A percentile compares a stretch with the other conserved stretches of the same genome.
phyloP scores from a whole-genome alignment of 2,797 vertebrate genomes.

The Pterois miles region DNA sequence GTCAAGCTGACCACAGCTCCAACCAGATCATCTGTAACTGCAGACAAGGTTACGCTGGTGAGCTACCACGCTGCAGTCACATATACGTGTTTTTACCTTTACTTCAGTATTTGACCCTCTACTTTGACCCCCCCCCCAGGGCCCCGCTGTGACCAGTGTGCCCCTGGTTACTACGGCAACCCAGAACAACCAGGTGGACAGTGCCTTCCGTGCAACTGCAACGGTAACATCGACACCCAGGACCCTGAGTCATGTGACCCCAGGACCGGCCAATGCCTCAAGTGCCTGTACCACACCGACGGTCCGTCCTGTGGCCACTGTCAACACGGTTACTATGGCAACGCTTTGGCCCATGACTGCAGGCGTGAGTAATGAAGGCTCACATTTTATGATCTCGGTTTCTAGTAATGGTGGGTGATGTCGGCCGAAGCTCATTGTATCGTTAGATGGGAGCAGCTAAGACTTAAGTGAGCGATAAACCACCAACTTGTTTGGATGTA shows the following conservation, averaged over 20 bases:
- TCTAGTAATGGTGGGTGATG: background rate
- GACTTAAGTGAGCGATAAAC: background rate
- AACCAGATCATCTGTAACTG: slow-evolving; percentile 88
- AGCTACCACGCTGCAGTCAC: slow-evolving; percentile 27
- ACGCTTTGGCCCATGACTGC: slow-evolving; percentile 85
- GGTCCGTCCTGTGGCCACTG: slow-evolving; percentile 84
- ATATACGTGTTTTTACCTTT: no score
- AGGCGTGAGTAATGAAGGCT: slow-evolving; percentile 79
- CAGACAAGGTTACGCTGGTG: slow-evolving; percentile 85
- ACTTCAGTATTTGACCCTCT: background rate
- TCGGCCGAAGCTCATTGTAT: background rate
- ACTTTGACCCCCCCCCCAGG: slow-evolving; percentile 66
- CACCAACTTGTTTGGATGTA: background rate
- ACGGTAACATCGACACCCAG: slow-evolving; percentile 85
- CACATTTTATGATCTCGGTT: background rate
- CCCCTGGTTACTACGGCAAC: slow-evolving; percentile 86
- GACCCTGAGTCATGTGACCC: slow-evolving; percentile 88
- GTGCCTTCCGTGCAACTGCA: slow-evolving; percentile 88
- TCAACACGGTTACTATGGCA: slow-evolving; percentile 86
- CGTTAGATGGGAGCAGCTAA: background rate
- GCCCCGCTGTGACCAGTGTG: slow-evolving; percentile 86
- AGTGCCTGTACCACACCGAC: slow-evolving; percentile 86
- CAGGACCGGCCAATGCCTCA: slow-evolving; percentile 84
- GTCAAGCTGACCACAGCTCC: slow-evolving; percentile 76
- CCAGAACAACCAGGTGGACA: slow-evolving; percentile 74